A percentile compares a stretch with the other conserved stretches of the same genome.
Evolutionary conservation across 2,113 vertebrate species (phyloP).

Genomic region (Dolichallabes microphthalmus): DNA sequence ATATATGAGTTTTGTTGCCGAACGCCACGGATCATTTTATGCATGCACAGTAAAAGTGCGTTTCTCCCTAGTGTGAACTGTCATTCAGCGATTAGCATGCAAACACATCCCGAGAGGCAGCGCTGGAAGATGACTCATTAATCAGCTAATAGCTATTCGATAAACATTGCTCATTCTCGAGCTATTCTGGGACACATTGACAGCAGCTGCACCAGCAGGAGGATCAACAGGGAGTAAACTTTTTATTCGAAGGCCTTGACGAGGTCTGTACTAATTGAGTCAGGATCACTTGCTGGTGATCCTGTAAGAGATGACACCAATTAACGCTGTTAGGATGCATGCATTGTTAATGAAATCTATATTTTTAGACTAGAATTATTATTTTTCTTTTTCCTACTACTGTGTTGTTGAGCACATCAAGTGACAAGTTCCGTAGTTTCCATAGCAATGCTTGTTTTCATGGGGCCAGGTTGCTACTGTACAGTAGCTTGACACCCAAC

Average conservation of each 20-base stretch:
- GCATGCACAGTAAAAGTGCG: slow-evolving; percentile 1
- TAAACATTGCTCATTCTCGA: slow-evolving; percentile 4
- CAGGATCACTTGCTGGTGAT: not conserved
- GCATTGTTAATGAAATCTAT: not conserved
- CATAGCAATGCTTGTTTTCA: no score
- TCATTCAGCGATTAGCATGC: slow-evolving; percentile 28
- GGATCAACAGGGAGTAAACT: not conserved
- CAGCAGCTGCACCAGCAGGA: slow-evolving; percentile 19
- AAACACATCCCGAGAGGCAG: slow-evolving; percentile 20
- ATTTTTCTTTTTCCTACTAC: no score
- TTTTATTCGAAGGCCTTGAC: slow-evolving; percentile 18
- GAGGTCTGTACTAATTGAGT: slow-evolving; percentile 16
- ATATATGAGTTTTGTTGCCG: not conserved
- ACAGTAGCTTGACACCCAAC: no score
- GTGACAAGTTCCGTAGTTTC: no score
- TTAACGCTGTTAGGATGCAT: not conserved
- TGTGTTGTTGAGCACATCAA: no score
- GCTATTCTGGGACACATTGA: not conserved
- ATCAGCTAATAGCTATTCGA: slow-evolving; percentile 44
- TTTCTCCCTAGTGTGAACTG: slow-evolving; percentile 8
- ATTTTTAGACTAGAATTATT: not conserved
- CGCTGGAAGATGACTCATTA: slow-evolving; percentile 35
- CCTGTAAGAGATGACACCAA: slow-evolving; percentile 9
- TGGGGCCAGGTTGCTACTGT: no score
- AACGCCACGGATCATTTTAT: slow-evolving; percentile 5